phyloP scores from a whole-genome alignment of 1,140 invertebrate species.

The Ruditapes philippinarum region DNA sequence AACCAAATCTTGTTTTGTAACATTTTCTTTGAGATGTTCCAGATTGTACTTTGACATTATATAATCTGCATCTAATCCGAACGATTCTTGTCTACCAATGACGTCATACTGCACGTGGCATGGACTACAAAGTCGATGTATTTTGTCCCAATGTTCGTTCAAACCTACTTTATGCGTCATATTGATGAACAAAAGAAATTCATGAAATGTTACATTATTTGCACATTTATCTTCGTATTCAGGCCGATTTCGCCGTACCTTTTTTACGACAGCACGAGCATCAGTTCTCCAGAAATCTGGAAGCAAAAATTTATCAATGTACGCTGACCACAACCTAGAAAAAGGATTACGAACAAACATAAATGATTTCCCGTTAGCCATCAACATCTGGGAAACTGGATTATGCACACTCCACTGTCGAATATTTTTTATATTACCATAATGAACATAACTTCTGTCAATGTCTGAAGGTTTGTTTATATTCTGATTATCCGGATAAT shows the following conservation, averaged over 20 bases:
- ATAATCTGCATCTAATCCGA: too few relatives aligned
- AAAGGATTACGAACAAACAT: conserved; percentile 73
- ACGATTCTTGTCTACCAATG: conserved; percentile 71
- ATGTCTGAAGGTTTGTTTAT: conserved; percentile 12
- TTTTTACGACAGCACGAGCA: neutral
- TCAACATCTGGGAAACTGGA: neutral
- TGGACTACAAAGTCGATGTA: conserved; percentile 69
- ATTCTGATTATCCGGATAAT: neutral
- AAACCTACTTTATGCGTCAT: neutral
- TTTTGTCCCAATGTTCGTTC: conserved; percentile 68
- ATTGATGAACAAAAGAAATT: conserved; percentile 56
- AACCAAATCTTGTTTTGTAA: too few relatives aligned
- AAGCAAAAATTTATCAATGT: conserved; percentile 72
- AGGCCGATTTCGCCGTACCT: neutral
- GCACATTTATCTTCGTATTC: neutral
- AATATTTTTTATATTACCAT: neutral
- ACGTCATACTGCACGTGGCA: conserved; percentile 71
- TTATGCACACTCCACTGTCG: neutral
- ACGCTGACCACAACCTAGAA: conserved; percentile 71
- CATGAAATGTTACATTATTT: conserved; percentile 66
- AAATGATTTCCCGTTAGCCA: conserved; percentile 7
- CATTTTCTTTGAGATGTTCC: too few relatives aligned
- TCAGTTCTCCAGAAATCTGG: conserved; percentile 56
- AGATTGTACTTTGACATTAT: too few relatives aligned
- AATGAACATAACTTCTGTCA: conserved; percentile 31